Evolutionary conservation across 2,113 vertebrate species (phyloP).

Genomic region (Canis aureus): DNA sequence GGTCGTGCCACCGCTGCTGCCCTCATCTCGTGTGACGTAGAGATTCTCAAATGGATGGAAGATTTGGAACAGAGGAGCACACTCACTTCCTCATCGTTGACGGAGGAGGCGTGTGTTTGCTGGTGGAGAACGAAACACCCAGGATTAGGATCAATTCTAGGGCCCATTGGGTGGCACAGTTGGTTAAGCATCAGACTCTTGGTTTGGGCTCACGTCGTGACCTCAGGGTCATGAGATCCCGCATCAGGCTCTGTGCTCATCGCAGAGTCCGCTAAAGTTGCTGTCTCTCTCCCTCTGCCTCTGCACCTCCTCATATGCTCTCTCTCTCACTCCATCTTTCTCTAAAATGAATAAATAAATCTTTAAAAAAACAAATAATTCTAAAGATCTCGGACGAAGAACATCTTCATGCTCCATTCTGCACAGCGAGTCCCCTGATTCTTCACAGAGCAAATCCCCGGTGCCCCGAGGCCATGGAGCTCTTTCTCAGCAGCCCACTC

Average conservation of each 20-base stretch:
- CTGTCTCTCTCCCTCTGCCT: neutral
- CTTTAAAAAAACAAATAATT: neutral
- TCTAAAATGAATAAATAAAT: neutral
- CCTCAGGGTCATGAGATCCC: neutral
- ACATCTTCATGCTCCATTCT: neutral
- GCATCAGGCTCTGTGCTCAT: neutral
- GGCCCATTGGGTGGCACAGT: neutral
- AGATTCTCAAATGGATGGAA: neutral
- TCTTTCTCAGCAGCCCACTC: slow-evolving; percentile 64
- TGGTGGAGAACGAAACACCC: neutral
- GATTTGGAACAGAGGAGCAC: neutral
- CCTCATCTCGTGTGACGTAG: too few species aligned
- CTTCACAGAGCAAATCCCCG: slow-evolving; percentile 71
- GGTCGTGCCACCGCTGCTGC: rapidly evolving
- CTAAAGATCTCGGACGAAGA: slow-evolving; percentile 12
- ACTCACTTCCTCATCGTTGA: neutral
- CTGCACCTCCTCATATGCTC: neutral
- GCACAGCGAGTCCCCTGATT: neutral
- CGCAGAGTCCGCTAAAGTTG: neutral
- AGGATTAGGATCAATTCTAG: neutral
- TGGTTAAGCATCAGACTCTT: neutral
- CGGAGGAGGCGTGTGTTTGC: neutral
- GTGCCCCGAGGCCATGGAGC: slow-evolving; percentile 55
- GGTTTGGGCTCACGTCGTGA: neutral
- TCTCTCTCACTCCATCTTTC: neutral